Evolutionary conservation across 2,797 vertebrate species (phyloP), one percentile per base, ranked within the genome.

Genomic region (Champsocephalus gunnari): DNA sequence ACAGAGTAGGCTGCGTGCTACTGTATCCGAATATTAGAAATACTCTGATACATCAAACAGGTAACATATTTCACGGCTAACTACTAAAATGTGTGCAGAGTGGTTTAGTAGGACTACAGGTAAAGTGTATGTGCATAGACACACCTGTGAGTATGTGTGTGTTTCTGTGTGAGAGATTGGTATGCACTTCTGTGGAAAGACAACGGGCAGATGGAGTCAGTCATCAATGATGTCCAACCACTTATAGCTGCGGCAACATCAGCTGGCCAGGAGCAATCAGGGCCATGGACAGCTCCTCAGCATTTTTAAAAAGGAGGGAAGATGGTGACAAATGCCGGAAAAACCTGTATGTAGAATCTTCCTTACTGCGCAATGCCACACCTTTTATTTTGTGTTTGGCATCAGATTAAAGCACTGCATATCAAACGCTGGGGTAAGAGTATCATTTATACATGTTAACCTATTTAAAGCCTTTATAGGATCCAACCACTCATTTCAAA

Each of bases 221-320:
- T 53, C 58, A 45, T 28, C 56, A 74, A 44, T 69, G 63, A 14
- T 68, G 70, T 57, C 63, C 56, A n/a, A 66, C 45, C 72, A 34
- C 64, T 80, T 67, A 79, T 59, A 56, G 71, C 77, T 72, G 58
- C 70, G 50, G 69, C 38, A 76, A 19, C 56, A 66, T 72, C 75
- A 65, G 61, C 57, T 76, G 66, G 41, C 12, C 47, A 60, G 57
- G 16, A 65, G 44, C 19, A 43, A 14, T 55, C 66, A 85, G 78
- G 6, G 82, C 75, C 80, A 75, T 0, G 80, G 89, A 92, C 84
- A 90, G 87, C 60, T 85, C 85, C 74, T 43, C 14, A 1, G 21
- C 21, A 56, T 63, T 41, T 45, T 60, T 51, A 65, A 19, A 12
- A 16, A 50, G 48, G n/a, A 11, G 4, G 44, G 34, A 16, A 41